Base-by-base conservation (phyloP, 1,140 invertebrate genomes). In the Drosophila ananassae region DNA sequence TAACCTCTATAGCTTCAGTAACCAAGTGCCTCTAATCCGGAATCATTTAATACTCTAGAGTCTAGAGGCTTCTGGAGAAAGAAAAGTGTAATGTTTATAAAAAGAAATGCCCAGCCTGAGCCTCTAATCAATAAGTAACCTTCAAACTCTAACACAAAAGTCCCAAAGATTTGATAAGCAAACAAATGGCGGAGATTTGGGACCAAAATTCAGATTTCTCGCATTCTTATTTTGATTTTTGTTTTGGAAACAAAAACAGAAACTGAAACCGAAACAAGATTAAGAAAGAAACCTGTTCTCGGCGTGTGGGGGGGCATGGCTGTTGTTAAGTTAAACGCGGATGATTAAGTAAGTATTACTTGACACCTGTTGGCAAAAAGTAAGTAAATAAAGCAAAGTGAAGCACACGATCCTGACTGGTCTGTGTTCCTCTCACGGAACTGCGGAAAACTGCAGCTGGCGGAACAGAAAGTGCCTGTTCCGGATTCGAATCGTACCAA, bases 361-460 rank as follows among this genome's bases (percentile, higher is more conserved):
- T 37, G 32, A 39, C 67, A 69, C 66, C 62, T 69, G 63, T 34
- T 25, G 48, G 9, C 17, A 30, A 17, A 17, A 17, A 32, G n/a
- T 46, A 21, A 47, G 32, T 47, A 57, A 73, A 66, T 62, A 54
- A 61, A 64, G 50, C 51, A 12, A 75, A 75, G 17, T 17, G 3
- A 44, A 44, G 21, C 44, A 61, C 37, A 53, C 44, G 41, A 63
- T 73, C 59, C 61, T 60, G 48, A 55, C 56, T 30, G 21, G 55
- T 63, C 34, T 0, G 9, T 9, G 28, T 8, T 58, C 13, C 50
- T 44, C 48, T 54, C 34, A 41, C 82, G 82, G 82, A 85, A 85
- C 62, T 74, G 41, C 63, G 24, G 28, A 53, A 59, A 46, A 48
- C 52, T 22, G 13, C 46, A 78, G 46, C 79, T 72, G 73, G 47